Conservation (phyloP, 1,140 invertebrate genomes). For the Cardiocondyla obscurior region DNA sequence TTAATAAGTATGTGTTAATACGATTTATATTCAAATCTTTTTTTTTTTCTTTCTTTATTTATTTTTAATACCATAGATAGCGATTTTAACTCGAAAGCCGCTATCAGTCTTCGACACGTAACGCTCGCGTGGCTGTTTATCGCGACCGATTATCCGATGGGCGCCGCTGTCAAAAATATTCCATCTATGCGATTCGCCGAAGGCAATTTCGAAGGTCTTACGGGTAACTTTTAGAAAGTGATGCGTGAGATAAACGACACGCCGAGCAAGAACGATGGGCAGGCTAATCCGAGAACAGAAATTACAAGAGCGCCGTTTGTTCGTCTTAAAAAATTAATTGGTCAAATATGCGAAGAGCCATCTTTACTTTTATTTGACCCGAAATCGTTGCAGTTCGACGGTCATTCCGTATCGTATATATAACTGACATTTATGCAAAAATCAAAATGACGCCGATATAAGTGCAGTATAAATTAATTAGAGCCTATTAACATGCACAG, state of each 20-base stretch:
- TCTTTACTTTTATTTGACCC: background rate
- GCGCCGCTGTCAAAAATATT: conserved; percentile 7
- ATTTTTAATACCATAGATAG: background rate
- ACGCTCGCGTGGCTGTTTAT: background rate
- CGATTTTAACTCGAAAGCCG: background rate
- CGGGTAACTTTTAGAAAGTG: conserved; percentile 71
- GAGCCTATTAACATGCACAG: background rate
- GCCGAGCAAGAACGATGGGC: background rate
- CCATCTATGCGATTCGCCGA: conserved; percentile 15
- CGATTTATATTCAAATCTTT: too few relatives aligned
- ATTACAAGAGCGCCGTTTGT: background rate
- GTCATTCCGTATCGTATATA: background rate
- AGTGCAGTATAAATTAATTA: background rate
- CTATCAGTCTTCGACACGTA: conserved; percentile 1
- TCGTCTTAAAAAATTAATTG: background rate
- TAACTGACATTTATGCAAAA: conserved; percentile 1
- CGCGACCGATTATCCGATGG: background rate
- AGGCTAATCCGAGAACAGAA: background rate
- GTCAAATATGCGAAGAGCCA: background rate
- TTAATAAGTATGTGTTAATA: too few relatives aligned
- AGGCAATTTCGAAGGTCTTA: conserved; percentile 66
- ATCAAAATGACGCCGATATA: background rate
- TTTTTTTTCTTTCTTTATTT: too few relatives aligned
- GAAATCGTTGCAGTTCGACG: background rate
- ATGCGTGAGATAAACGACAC: conserved; percentile 7